These are phyloP conservation scores for Phyllostomus hastatus DNA, from an alignment of 2,113 vertebrate genomes.

Conservation along the genomic window DNA sequence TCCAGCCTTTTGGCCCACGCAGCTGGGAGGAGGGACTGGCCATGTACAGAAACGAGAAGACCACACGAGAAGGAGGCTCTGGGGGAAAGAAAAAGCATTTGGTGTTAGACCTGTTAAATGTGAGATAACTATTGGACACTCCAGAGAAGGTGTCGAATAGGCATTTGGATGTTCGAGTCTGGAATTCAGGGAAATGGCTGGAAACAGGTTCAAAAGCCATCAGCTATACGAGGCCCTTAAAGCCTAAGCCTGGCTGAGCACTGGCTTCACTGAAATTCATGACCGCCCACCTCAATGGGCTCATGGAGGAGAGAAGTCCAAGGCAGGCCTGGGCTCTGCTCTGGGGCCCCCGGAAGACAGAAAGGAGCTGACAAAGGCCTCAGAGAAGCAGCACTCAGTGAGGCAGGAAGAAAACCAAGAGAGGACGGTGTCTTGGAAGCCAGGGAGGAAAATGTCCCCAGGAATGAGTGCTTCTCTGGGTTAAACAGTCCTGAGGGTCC, in stretches of 20 bases:
- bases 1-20: neutral
- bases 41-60: neutral
- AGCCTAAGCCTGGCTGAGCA: neutral
- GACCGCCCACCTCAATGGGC: neutral
- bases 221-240: neutral
- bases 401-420: neutral
- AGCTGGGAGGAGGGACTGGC: neutral
- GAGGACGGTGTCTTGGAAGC: neutral
- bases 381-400: neutral
- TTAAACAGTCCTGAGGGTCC: neutral
- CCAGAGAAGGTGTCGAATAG: neutral
- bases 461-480: neutral
- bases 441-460: neutral
- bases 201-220: neutral
- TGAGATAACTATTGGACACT: neutral
- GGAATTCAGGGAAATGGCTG: neutral
- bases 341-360: neutral
- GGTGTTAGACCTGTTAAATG: neutral
- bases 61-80: neutral
- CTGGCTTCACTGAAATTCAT: neutral
- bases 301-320: neutral
- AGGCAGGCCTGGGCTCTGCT: neutral
- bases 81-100: neutral
- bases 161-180: neutral
- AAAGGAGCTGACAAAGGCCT: neutral